Conservation (phyloP, 2,797 vertebrate genomes). For the Morus bassanus region DNA sequence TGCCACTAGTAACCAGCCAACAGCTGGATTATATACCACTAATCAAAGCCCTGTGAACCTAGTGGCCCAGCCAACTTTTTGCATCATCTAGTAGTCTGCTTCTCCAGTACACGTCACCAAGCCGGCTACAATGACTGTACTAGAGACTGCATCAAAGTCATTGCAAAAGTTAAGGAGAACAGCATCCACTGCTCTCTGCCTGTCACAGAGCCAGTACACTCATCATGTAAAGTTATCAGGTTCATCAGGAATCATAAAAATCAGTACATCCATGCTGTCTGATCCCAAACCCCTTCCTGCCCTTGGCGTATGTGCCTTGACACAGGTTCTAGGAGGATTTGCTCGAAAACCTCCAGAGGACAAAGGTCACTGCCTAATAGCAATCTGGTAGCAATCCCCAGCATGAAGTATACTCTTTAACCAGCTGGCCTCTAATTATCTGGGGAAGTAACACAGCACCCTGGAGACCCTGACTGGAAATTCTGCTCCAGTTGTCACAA, state of each 20-base stretch:
- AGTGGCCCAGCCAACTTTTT: not conserved
- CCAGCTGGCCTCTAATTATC: not conserved
- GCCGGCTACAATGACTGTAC: not conserved
- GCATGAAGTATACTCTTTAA: not conserved
- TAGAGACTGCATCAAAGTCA: not conserved
- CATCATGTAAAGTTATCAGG: not conserved
- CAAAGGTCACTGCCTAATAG: not conserved
- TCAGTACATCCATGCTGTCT: not conserved
- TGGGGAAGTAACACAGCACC: not conserved
- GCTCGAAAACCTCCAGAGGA: not conserved
- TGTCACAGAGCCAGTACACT: not conserved
- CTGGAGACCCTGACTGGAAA: not conserved
- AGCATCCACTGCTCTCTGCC: not conserved
- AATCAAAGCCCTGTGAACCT: not conserved
- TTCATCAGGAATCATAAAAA: not conserved
- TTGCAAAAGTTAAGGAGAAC: not conserved
- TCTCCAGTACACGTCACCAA: not conserved
- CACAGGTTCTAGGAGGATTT: not conserved
- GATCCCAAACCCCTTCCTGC: not conserved
- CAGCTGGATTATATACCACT: not conserved
- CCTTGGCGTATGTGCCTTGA: not conserved
- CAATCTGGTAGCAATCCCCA: not conserved
- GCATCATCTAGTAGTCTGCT: not conserved
- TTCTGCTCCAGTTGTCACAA: not conserved
- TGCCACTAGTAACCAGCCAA: not conserved